Evolutionary conservation across 2,797 vertebrate species (phyloP).

Genomic region (Limosa lapponica): DNA sequence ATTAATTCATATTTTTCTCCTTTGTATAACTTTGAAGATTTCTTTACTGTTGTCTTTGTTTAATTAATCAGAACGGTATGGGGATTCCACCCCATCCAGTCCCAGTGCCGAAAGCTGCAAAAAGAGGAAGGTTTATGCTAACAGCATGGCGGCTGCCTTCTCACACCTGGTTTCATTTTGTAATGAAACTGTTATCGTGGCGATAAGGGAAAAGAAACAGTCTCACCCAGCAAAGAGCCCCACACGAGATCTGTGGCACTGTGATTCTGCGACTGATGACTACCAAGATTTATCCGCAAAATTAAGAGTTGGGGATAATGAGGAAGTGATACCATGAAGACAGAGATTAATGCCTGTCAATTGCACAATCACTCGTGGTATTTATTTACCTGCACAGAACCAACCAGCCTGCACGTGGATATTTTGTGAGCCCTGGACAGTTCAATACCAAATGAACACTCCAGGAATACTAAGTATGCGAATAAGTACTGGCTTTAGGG

Average conservation of each 20-base stretch:
- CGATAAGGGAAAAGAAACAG: neutral
- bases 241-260: neutral
- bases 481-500: too few relatives aligned
- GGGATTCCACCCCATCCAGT: neutral
- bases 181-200: neutral
- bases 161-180: neutral
- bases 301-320: neutral
- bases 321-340: neutral
- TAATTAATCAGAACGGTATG: neutral
- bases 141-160: neutral
- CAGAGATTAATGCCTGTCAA: neutral
- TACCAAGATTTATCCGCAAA: neutral
- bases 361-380: neutral
- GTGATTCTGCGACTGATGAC: neutral
- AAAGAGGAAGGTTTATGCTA: neutral
- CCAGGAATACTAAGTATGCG: neutral
- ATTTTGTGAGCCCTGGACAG: neutral
- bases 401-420: rapidly evolving
- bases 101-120: neutral
- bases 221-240: neutral
- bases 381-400: neutral
- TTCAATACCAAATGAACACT: neutral
- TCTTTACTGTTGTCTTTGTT: neutral
- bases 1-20: neutral
- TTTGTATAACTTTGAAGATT: neutral